Evolutionary conservation across 2,797 vertebrate genomes (phyloP).

Genomic region (Masticophis lateralis): DNA sequence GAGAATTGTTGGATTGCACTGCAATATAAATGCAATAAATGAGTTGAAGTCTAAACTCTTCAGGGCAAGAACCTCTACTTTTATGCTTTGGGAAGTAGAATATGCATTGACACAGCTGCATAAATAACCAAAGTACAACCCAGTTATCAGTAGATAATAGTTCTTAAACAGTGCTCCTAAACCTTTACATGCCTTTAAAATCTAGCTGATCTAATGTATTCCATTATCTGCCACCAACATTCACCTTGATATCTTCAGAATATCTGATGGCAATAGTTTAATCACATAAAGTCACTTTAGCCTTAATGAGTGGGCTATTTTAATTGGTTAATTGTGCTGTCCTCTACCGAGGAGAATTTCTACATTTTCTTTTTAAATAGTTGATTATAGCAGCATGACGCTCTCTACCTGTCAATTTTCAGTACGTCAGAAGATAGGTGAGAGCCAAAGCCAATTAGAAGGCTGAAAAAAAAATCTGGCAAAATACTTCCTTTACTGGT

Average conservation of each 20-base stretch:
- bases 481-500: neutral
- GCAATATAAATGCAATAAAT: neutral
- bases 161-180: neutral
- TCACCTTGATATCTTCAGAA: conserved; percentile 2
- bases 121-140: neutral
- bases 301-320: neutral
- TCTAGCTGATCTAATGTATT: neutral
- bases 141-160: neutral
- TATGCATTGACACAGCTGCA: neutral
- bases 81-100: neutral
- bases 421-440: neutral
- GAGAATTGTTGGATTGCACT: neutral
- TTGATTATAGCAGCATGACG: neutral
- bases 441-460: neutral
- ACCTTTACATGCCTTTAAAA: conserved; percentile 4
- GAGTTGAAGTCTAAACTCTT: neutral
- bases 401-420: neutral
- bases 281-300: neutral
- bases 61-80: neutral
- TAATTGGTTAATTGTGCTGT: conserved; percentile 7
- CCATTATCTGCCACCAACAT: neutral
- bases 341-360: neutral
- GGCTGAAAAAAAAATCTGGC: neutral
- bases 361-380: neutral
- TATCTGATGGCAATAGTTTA: neutral